phyloP scores from a whole-genome alignment of 2,797 vertebrate species.

The Rhinatrema bivittatum region DNA sequence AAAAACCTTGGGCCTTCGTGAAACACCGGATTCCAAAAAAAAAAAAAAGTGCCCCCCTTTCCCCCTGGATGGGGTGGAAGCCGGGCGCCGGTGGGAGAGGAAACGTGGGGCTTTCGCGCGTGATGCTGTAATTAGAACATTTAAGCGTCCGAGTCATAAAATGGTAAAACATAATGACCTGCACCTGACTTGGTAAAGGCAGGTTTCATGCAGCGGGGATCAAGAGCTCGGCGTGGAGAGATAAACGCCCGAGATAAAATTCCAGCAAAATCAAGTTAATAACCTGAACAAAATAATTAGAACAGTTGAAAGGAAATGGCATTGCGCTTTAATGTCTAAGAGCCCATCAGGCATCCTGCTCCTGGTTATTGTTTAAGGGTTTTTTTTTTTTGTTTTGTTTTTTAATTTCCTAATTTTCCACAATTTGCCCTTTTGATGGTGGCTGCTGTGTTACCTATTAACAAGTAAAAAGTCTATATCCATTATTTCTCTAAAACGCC shows the following conservation, averaged over 20 bases:
- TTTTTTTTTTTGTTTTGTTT: too few relatives aligned
- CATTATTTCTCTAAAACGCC: too few relatives aligned
- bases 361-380: conserved; percentile 17
- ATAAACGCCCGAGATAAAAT: background rate
- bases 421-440: conserved; percentile 47
- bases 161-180: too few relatives aligned
- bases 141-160: too few relatives aligned
- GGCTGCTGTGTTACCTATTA: conserved; percentile 63
- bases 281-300: conserved; percentile 7
- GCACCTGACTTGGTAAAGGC: too few relatives aligned
- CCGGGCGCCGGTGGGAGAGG: too few relatives aligned
- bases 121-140: too few relatives aligned
- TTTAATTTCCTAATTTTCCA: conserved; percentile 68
- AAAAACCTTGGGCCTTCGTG: too few relatives aligned
- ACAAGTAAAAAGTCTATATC: conserved; percentile 18
- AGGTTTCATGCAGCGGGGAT: background rate
- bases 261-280: background rate
- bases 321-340: conserved; percentile 53
- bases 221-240: fast-evolving
- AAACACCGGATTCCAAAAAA: too few relatives aligned
- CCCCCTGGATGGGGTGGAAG: too few relatives aligned
- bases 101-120: too few relatives aligned
- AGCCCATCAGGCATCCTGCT: conserved; percentile 55
- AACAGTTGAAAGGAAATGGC: conserved; percentile 10
- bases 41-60: too few relatives aligned